These are phyloP conservation scores for Phocides pigmalion DNA, from an alignment of 1,140 invertebrate genomes.

Conservation along the genomic window DNA sequence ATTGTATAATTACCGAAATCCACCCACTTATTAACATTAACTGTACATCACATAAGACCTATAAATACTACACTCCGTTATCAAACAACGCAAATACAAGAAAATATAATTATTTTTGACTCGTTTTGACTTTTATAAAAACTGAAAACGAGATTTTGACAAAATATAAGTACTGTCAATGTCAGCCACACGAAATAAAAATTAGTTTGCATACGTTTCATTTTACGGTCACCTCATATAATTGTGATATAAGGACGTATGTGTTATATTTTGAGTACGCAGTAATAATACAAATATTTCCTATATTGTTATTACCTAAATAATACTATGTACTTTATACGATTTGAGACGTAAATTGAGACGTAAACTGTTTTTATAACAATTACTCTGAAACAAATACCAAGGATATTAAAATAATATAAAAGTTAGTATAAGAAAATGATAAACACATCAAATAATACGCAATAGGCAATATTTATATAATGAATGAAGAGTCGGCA, in stretches of 20 bases:
- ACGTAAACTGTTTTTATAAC: too few species aligned
- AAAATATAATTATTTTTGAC: conserved; percentile 48
- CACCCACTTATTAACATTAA: conserved; percentile 56
- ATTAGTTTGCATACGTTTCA: conserved; percentile 34
- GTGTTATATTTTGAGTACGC: too few species aligned
- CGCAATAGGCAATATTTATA: too few species aligned
- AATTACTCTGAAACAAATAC: too few species aligned
- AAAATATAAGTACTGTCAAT: conserved; percentile 57
- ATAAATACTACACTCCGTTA: conserved; percentile 1
- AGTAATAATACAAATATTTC: too few species aligned
- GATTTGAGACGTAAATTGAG: too few species aligned
- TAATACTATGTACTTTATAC: too few species aligned
- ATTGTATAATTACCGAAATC: conserved; percentile 60
- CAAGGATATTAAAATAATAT: too few species aligned
- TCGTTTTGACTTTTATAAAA: conserved; percentile 53
- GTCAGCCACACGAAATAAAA: conserved; percentile 59
- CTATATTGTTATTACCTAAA: too few species aligned
- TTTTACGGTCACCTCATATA: not conserved
- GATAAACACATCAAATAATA: too few species aligned
- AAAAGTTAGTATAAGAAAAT: too few species aligned
- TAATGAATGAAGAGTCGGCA: too few species aligned
- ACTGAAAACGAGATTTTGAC: conserved; percentile 64
- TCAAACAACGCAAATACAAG: conserved; percentile 38
- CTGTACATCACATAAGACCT: not conserved
- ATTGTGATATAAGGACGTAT: not conserved